Conservation (phyloP, 2,888 invertebrate species). For the Lymantria monacha region DNA sequence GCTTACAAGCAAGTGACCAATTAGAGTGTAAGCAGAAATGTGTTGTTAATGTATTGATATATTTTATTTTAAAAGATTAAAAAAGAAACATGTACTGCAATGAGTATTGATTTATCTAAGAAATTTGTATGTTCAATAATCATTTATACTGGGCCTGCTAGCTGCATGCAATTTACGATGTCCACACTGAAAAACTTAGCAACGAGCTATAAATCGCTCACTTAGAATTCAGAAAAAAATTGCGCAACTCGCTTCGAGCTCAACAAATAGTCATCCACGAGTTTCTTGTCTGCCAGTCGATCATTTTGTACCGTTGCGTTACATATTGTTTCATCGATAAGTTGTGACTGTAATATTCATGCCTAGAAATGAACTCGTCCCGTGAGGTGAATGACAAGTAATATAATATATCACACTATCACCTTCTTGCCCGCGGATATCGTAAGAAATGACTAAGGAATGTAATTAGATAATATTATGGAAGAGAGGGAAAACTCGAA, state of each 20-base stretch:
- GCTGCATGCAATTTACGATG: conserved; percentile 47
- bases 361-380: conserved; percentile 26
- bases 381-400: too few relatives aligned
- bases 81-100: too few relatives aligned
- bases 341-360: conserved; percentile 40
- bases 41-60: background rate
- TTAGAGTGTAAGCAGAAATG: conserved; percentile 57
- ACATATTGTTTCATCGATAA: conserved; percentile 50
- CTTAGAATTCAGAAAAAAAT: conserved; percentile 47
- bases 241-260: conserved; percentile 45
- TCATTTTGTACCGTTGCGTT: conserved; percentile 51
- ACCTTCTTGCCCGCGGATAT: too few relatives aligned
- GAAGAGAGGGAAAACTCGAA: too few relatives aligned
- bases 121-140: conserved; percentile 25
- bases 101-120: conserved; percentile 19
- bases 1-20: conserved; percentile 62
- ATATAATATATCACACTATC: too few relatives aligned
- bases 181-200: conserved; percentile 48
- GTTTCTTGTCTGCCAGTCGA: conserved; percentile 43
- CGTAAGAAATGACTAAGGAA: too few relatives aligned
- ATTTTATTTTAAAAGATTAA: too few relatives aligned
- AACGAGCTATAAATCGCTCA: conserved; percentile 61
- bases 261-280: conserved; percentile 49
- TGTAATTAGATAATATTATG: too few relatives aligned
- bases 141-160: conserved; percentile 39